Evolutionary conservation across 2,113 vertebrate genomes (phyloP).

Genomic region (Atherinomorus stipes): DNA sequence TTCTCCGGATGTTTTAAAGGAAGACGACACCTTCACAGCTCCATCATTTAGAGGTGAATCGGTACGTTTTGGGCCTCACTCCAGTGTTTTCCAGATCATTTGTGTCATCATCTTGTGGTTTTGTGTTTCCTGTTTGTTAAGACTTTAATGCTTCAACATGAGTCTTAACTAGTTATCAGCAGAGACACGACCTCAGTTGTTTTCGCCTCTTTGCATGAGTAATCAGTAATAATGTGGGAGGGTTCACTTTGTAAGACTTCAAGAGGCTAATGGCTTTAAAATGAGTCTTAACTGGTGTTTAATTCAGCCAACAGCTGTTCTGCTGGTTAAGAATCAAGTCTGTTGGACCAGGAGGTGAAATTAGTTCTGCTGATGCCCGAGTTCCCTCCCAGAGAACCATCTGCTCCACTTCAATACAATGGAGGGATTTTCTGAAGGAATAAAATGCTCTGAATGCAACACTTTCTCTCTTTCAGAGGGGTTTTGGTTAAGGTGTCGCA

Average conservation of each 20-base stretch:
- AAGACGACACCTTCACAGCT: no score
- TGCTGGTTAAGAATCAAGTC: slow-evolving; percentile 80
- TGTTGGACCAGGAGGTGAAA: slow-evolving; percentile 94
- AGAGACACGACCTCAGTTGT: slow-evolving; percentile 20
- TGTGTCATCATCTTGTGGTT: neutral
- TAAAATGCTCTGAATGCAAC: slow-evolving; percentile 86
- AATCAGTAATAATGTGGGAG: slow-evolving; percentile 63
- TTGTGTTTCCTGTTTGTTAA: slow-evolving; percentile 9
- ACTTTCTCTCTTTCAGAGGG: slow-evolving; percentile 84
- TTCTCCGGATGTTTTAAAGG: no score
- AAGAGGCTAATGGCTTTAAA: slow-evolving; percentile 92
- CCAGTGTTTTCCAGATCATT: neutral
- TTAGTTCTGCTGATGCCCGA: slow-evolving; percentile 97
- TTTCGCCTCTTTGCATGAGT: slow-evolving; percentile 45
- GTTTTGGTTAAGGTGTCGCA: slow-evolving; percentile 86
- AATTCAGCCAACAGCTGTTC: slow-evolving; percentile 96
- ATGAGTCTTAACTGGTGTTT: slow-evolving; percentile 97
- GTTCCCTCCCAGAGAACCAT: slow-evolving; percentile 95
- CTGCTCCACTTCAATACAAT: slow-evolving; percentile 97
- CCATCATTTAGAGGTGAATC: neutral
- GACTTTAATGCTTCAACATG: slow-evolving; percentile 21
- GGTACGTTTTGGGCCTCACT: neutral
- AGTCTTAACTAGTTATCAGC: slow-evolving; percentile 50
- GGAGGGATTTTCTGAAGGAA: slow-evolving; percentile 93
- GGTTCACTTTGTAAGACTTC: slow-evolving; percentile 53